A percentile compares a stretch with the other conserved stretches of the same genome.
These are phyloP conservation scores for Notarius lentiginosus DNA, from an alignment of 2,113 vertebrate species.

Conservation along the genomic window DNA sequence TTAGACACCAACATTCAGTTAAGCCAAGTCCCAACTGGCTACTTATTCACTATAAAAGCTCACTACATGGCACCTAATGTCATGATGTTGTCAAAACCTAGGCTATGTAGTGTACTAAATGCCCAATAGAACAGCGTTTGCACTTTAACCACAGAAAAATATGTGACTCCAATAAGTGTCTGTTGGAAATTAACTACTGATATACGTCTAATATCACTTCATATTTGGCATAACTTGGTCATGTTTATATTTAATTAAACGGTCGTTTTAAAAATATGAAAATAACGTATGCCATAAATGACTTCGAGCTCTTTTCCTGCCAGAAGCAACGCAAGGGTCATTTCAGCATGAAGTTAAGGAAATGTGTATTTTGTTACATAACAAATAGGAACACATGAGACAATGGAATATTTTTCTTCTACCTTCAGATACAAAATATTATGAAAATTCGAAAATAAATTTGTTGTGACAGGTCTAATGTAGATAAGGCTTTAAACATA, in stretches of 20 bases:
- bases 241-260: neutral
- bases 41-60: neutral
- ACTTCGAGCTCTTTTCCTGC: neutral
- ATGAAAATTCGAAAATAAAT: neutral
- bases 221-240: neutral
- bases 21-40: neutral
- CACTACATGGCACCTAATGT: neutral
- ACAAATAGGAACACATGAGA: neutral
- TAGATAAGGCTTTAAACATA: conserved; percentile 15
- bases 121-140: neutral
- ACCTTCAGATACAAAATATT: neutral
- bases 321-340: neutral
- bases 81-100: neutral
- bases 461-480: conserved; percentile 11
- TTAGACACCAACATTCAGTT: neutral
- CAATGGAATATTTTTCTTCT: neutral
- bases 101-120: neutral
- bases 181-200: neutral
- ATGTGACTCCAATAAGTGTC: neutral
- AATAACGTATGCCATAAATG: neutral
- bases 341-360: neutral
- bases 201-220: neutral
- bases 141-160: neutral
- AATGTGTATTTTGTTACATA: neutral
- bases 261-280: neutral